Conservation (phyloP, 2,797 vertebrate species). For the Aplochiton taeniatus region DNA sequence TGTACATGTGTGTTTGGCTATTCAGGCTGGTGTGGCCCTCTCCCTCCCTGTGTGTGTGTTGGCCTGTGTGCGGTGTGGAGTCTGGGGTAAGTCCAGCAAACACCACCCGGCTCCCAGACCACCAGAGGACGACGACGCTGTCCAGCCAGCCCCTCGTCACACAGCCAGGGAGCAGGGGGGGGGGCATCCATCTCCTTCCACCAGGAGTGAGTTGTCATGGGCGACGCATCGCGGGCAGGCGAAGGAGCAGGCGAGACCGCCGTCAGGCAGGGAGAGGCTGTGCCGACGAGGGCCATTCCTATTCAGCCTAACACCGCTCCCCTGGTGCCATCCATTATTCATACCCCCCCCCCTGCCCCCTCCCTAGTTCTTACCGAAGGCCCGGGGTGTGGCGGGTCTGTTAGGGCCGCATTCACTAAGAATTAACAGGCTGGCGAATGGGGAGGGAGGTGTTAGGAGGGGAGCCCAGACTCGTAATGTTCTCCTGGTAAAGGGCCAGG, state of each 20-base stretch:
- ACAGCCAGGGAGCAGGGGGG: too few species aligned
- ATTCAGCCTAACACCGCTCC: constrained; percentile 59
- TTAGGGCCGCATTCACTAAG: constrained; percentile 51
- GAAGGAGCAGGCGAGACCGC: constrained; percentile 67
- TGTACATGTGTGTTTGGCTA: too few species aligned
- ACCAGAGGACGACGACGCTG: too few species aligned
- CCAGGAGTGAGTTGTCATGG: constrained; percentile 48
- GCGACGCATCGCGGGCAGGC: too few species aligned
- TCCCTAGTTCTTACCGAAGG: constrained; percentile 8
- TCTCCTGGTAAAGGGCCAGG: constrained; percentile 48
- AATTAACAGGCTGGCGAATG: constrained; percentile 41
- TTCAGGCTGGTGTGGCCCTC: too few species aligned
- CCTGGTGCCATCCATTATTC: constrained; percentile 65
- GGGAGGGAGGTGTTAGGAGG: constrained; percentile 43
- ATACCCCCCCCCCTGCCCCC: constrained; percentile 42
- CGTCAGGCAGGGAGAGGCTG: constrained; percentile 46
- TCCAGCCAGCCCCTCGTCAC: too few species aligned
- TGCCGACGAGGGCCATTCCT: constrained; percentile 51
- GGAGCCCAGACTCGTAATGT: constrained; percentile 36
- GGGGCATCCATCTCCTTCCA: constrained; percentile 6
- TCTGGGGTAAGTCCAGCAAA: too few species aligned
- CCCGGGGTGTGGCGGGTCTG: constrained; percentile 35
- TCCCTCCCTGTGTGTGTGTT: too few species aligned
- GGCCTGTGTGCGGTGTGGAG: constrained; percentile 10
- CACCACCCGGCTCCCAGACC: not conserved